Percentiles rank a stretch among this genome's conserved stretches.
phyloP scores from a whole-genome alignment of 2,113 vertebrate species.

The Larimichthys crocea region DNA sequence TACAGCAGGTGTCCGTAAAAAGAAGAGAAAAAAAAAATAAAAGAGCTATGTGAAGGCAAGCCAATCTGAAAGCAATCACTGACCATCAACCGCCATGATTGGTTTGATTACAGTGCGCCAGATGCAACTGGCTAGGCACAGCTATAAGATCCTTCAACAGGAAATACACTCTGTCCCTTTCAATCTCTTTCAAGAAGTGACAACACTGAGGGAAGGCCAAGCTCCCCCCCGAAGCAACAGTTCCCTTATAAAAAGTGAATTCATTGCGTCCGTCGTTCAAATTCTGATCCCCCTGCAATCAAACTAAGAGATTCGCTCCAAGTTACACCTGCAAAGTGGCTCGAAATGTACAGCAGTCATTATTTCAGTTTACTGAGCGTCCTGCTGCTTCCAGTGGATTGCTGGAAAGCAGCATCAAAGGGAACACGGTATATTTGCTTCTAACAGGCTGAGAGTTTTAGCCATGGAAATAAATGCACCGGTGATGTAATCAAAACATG shows the following conservation, averaged over 20 bases:
- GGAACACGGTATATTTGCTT: neutral
- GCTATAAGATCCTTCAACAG: constrained; percentile 68
- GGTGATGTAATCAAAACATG: constrained; percentile 15
- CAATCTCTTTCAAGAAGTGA: constrained; percentile 64
- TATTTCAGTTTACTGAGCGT: constrained; percentile 15
- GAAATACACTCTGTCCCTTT: constrained; percentile 77
- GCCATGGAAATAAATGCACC: neutral
- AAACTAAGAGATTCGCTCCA: constrained; percentile 4
- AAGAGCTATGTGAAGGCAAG: constrained; percentile 56
- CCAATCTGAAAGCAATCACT: constrained; percentile 83
- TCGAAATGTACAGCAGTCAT: constrained; percentile 21
- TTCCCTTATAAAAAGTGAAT: constrained; percentile 5
- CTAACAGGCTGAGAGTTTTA: neutral
- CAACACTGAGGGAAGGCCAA: constrained; percentile 33
- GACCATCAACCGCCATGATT: constrained; percentile 79
- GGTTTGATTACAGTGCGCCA: constrained; percentile 81
- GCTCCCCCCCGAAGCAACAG: constrained; percentile 24
- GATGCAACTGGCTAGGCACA: constrained; percentile 71
- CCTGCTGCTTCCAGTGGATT: constrained; percentile 18
- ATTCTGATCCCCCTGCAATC: constrained; percentile 40
- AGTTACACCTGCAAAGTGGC: constrained; percentile 19
- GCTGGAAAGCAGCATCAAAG: constrained; percentile 21
- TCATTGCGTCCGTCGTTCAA: constrained; percentile 28
- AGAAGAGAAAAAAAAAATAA: neutral
- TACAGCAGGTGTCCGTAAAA: constrained; percentile 72